Conservation (phyloP, 2,888 invertebrate species). For the Spialia ferax region DNA sequence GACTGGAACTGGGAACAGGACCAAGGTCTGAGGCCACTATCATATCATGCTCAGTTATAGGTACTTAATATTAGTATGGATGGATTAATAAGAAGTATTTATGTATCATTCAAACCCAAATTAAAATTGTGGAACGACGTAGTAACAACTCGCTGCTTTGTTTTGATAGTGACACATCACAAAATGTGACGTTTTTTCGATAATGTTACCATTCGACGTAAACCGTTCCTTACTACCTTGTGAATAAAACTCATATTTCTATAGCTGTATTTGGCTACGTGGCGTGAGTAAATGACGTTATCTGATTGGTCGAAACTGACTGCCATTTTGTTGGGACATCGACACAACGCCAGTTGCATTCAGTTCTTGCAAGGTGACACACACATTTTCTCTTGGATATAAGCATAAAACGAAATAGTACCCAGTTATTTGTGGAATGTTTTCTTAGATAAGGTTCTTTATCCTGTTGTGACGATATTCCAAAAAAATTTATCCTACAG, state of each 20-base stretch:
- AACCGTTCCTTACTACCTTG: not conserved
- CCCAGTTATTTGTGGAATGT: not conserved
- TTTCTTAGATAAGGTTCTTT: not conserved
- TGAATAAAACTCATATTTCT: too few species aligned
- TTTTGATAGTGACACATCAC: constrained; percentile 5
- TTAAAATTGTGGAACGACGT: too few species aligned
- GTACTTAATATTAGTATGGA: too few species aligned
- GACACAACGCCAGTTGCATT: too few species aligned
- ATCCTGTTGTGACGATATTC: not conserved
- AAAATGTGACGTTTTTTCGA: too few species aligned
- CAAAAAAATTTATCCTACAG: not conserved
- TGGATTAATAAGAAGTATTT: too few species aligned
- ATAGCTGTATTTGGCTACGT: not conserved
- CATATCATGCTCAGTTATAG: too few species aligned
- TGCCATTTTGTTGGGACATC: not conserved
- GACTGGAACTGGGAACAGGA: too few species aligned
- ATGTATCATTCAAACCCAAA: too few species aligned
- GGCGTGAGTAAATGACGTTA: not conserved
- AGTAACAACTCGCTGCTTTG: not conserved
- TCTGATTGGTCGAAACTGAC: not conserved
- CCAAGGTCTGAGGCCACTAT: too few species aligned
- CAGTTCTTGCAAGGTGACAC: not conserved
- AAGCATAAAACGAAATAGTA: constrained; percentile 7
- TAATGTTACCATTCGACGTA: not conserved
- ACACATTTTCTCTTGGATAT: not conserved